Evolutionary conservation across 2,888 invertebrate species (phyloP).

Genomic region (Mycalesis mineus): DNA sequence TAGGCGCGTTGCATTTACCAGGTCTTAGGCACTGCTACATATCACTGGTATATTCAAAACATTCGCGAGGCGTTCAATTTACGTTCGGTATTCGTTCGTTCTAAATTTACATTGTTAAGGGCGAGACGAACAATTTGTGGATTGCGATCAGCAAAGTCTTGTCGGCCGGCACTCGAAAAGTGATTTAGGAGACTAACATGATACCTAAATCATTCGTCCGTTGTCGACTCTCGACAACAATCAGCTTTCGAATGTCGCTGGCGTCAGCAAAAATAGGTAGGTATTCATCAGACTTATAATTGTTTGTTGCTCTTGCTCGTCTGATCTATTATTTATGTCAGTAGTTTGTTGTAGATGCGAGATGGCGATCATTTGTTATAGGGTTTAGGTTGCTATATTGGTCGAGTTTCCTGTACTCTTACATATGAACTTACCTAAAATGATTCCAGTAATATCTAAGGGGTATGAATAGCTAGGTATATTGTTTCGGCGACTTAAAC

Average conservation of each 20-base stretch:
- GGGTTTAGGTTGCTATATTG: not conserved
- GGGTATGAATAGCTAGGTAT: conserved; percentile 60
- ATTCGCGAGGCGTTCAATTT: conserved; percentile 67
- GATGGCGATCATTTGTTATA: not conserved
- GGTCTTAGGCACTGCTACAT: conserved; percentile 45
- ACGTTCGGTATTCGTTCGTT: conserved; percentile 70
- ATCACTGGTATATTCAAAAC: conserved; percentile 67
- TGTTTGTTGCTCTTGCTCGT: not conserved
- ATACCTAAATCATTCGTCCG: conserved; percentile 65
- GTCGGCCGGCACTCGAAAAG: conserved; percentile 61
- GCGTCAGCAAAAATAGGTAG: not conserved
- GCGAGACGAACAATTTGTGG: conserved; percentile 74
- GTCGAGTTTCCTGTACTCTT: not conserved
- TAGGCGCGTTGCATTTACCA: conserved; percentile 52
- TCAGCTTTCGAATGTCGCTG: conserved; percentile 17
- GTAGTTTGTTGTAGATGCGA: not conserved
- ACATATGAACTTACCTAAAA: conserved; percentile 60
- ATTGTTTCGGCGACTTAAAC: conserved; percentile 69
- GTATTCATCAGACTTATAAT: not conserved
- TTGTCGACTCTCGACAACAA: conserved; percentile 53
- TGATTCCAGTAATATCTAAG: conserved; percentile 64
- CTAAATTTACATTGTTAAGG: conserved; percentile 76
- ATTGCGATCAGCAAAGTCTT: conserved; percentile 65
- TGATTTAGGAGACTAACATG: conserved; percentile 66
- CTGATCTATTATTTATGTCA: not conserved